phyloP scores from a whole-genome alignment of 1,140 invertebrate genomes.

The Formica selysi region DNA sequence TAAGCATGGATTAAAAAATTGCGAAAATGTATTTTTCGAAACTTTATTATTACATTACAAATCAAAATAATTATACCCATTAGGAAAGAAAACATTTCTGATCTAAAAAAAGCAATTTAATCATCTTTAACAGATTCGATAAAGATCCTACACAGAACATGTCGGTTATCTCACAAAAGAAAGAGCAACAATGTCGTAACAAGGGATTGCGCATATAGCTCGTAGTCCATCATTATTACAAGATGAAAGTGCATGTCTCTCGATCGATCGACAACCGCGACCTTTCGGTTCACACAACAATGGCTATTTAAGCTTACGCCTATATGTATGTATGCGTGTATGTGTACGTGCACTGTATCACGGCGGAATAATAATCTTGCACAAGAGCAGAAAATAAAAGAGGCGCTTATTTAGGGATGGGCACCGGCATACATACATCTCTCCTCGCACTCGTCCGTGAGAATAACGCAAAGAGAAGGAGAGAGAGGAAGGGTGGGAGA shows the following conservation, averaged over 20 bases:
- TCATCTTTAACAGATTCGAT: background rate
- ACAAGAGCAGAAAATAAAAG: slow-evolving; percentile 64
- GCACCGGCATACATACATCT: slow-evolving; percentile 20
- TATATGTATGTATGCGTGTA: slow-evolving; percentile 11
- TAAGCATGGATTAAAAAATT: background rate
- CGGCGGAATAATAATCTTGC: slow-evolving; percentile 67
- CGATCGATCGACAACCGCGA: slow-evolving; percentile 59
- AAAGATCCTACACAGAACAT: background rate
- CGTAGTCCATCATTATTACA: slow-evolving; percentile 56
- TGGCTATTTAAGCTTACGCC: slow-evolving; percentile 49
- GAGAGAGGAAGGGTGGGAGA: no score
- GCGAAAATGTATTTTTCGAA: background rate
- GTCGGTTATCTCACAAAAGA: slow-evolving; percentile 18
- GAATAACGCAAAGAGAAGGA: slow-evolving; percentile 27
- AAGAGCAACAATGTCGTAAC: slow-evolving; percentile 41
- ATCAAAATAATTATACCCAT: background rate
- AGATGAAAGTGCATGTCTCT: slow-evolving; percentile 62
- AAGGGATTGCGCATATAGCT: slow-evolving; percentile 28
- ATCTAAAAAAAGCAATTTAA: background rate
- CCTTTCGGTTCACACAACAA: slow-evolving; percentile 62
- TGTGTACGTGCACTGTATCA: slow-evolving; percentile 20
- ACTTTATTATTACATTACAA: background rate
- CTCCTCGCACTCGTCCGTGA: slow-evolving; percentile 20
- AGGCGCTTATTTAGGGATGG: slow-evolving; percentile 60
- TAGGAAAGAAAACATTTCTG: background rate